These are phyloP conservation scores for Argyrosomus regius DNA, from an alignment of 2,797 vertebrate genomes.

Conservation along the genomic window DNA sequence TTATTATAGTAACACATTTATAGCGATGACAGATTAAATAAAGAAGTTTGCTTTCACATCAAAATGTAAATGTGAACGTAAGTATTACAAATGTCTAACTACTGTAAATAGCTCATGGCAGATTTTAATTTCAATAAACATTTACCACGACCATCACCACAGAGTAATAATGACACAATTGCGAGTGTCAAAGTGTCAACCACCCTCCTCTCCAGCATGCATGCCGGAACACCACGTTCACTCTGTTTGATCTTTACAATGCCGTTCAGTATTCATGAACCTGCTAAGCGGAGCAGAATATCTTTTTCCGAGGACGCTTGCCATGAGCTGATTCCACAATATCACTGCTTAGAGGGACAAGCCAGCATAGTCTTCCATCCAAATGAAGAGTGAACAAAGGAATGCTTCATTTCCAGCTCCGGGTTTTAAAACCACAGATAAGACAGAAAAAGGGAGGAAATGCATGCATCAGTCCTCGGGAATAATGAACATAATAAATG, in stretches of 20 bases:
- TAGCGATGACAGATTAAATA: constrained; percentile 53
- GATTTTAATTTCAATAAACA: constrained; percentile 70
- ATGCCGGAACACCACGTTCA: constrained; percentile 51
- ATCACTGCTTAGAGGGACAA: constrained; percentile 72
- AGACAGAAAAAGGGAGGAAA: constrained; percentile 55
- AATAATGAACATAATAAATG: constrained; percentile 70
- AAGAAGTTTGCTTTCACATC: constrained; percentile 55
- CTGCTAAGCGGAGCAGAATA: constrained; percentile 78
- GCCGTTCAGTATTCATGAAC: constrained; percentile 82
- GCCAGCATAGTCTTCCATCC: constrained; percentile 67
- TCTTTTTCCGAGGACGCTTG: constrained; percentile 75
- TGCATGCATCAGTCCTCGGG: constrained; percentile 56
- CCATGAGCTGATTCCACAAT: constrained; percentile 76
- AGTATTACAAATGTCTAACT: constrained; percentile 49
- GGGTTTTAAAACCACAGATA: constrained; percentile 65
- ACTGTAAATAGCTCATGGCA: constrained; percentile 51
- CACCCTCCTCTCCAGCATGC: constrained; percentile 53
- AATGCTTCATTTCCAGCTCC: constrained; percentile 67
- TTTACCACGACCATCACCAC: constrained; percentile 37
- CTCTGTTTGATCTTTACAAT: constrained; percentile 81
- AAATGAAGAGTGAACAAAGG: constrained; percentile 77
- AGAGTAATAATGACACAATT: constrained; percentile 70
- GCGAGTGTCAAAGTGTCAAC: constrained; percentile 70
- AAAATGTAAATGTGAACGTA: constrained; percentile 49
- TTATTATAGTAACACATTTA: constrained; percentile 45